Percentiles rank a stretch among this genome's conserved stretches.
Evolutionary conservation across 2,113 vertebrate species (phyloP).

Genomic region (Salvator merianae): DNA sequence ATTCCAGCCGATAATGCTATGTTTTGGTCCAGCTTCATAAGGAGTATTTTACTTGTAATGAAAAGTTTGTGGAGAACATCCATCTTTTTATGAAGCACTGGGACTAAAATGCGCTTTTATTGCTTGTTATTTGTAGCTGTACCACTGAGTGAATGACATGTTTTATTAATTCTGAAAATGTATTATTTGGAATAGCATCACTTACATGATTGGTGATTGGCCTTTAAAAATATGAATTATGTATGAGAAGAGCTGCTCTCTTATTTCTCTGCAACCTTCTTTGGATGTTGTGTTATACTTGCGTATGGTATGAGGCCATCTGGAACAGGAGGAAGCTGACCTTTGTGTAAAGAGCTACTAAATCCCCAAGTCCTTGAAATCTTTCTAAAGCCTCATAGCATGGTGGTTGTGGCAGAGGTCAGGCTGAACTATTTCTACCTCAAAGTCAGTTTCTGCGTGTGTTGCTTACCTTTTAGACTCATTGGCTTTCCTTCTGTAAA

Average conservation of each 20-base stretch:
- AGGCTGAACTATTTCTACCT: neutral
- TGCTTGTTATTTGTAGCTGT: neutral
- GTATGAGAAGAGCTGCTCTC: slow-evolving; percentile 43
- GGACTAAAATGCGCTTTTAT: slow-evolving; percentile 2
- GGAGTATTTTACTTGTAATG: neutral
- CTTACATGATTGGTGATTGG: slow-evolving; percentile 45
- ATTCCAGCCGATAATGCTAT: neutral
- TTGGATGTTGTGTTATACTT: slow-evolving; percentile 34
- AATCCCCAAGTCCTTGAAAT: slow-evolving; percentile 18
- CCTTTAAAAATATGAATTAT: slow-evolving; percentile 33
- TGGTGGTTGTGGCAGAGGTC: neutral
- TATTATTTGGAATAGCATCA: slow-evolving; percentile 41
- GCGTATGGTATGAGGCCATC: slow-evolving; percentile 28
- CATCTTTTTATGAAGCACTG: neutral
- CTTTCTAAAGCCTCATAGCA: neutral
- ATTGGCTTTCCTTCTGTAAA: neutral
- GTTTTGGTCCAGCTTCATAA: neutral
- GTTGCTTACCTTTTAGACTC: neutral
- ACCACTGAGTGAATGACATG: slow-evolving; percentile 1
- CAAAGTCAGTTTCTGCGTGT: neutral
- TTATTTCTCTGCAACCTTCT: slow-evolving; percentile 37
- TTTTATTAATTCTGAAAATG: slow-evolving; percentile 43
- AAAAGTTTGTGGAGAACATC: neutral
- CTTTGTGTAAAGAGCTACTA: slow-evolving; percentile 26
- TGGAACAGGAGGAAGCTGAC: slow-evolving; percentile 25